phyloP scores from a whole-genome alignment of 1,140 invertebrate genomes.

The Oncopodura yosiiana region DNA sequence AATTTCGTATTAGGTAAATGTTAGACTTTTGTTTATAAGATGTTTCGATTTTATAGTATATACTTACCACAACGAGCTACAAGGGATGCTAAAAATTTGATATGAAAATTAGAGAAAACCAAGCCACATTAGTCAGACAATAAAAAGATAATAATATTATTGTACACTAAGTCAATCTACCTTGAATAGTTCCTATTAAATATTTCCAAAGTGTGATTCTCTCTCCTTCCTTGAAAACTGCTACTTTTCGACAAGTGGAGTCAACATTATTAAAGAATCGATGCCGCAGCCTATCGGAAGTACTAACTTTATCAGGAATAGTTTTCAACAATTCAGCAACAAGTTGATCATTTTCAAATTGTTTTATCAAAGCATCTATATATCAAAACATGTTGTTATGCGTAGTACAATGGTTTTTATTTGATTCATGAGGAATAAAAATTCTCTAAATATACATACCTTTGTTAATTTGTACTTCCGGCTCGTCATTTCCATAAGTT shows the following conservation, averaged over 20 bases:
- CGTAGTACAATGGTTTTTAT: background rate
- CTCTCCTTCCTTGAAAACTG: constrained; percentile 19
- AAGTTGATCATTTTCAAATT: constrained; percentile 24
- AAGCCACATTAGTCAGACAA: background rate
- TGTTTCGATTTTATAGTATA: background rate
- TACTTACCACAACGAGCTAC: constrained; percentile 15
- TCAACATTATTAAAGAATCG: constrained; percentile 28
- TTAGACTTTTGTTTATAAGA: background rate
- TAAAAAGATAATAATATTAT: background rate
- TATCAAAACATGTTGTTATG: background rate
- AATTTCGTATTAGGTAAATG: background rate
- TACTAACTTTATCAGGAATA: constrained; percentile 21
- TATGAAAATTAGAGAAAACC: no score
- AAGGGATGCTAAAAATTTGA: background rate
- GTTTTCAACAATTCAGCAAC: constrained; percentile 19
- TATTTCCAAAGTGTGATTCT: constrained; percentile 21
- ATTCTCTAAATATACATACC: background rate
- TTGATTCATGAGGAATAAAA: no score
- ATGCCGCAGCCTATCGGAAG: constrained; percentile 9
- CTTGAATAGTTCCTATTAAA: constrained; percentile 10
- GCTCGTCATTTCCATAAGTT: background rate
- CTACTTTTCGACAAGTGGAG: constrained; percentile 18
- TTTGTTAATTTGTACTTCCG: background rate
- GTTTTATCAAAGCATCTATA: constrained; percentile 11
- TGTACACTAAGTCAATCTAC: background rate